Evolutionary conservation across 2,888 invertebrate species (phyloP).

Genomic region (Sinopyrophorus schimmeli): DNA sequence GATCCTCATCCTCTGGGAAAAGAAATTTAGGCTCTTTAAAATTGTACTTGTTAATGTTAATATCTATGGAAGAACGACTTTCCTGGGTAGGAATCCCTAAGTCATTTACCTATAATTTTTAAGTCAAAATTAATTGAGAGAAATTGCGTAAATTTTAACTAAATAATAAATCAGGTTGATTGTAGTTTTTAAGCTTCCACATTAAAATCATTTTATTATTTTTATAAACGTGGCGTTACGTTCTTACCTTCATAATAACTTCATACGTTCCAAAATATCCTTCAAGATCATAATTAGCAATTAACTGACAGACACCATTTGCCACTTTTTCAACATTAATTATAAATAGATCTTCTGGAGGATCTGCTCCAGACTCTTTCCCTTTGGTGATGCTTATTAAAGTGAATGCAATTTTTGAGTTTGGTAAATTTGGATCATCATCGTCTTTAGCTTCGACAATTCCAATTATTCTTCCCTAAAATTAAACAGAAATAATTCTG

Average conservation of each 20-base stretch:
- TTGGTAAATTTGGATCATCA: conserved; percentile 59
- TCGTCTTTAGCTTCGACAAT: conserved; percentile 58
- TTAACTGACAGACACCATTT: conserved; percentile 55
- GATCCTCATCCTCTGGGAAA: conserved; percentile 54
- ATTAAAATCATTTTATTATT: too few species aligned
- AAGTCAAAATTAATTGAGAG: conserved; percentile 1
- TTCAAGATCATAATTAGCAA: conserved; percentile 54
- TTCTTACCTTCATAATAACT: conserved; percentile 59
- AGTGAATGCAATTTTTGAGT: conserved; percentile 38
- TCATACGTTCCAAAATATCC: conserved; percentile 63
- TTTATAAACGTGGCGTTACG: too few species aligned
- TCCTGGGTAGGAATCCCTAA: conserved; percentile 57
- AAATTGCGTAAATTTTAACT: conserved; percentile 20
- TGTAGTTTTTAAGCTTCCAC: too few species aligned
- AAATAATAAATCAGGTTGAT: too few species aligned
- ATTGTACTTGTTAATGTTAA: conserved; percentile 60
- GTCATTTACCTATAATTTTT: conserved; percentile 58
- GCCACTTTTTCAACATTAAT: conserved; percentile 35
- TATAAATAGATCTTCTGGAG: conserved; percentile 34
- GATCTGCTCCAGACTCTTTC: conserved; percentile 9
- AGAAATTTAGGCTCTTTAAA: conserved; percentile 61
- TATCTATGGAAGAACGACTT: too few species aligned
- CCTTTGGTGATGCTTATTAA: conserved; percentile 42
- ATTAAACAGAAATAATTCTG: conserved; percentile 11
- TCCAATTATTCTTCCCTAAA: conserved; percentile 37